These are phyloP conservation scores for Eristalis tenax DNA, from an alignment of 2,888 invertebrate species.

Conservation along the genomic window DNA sequence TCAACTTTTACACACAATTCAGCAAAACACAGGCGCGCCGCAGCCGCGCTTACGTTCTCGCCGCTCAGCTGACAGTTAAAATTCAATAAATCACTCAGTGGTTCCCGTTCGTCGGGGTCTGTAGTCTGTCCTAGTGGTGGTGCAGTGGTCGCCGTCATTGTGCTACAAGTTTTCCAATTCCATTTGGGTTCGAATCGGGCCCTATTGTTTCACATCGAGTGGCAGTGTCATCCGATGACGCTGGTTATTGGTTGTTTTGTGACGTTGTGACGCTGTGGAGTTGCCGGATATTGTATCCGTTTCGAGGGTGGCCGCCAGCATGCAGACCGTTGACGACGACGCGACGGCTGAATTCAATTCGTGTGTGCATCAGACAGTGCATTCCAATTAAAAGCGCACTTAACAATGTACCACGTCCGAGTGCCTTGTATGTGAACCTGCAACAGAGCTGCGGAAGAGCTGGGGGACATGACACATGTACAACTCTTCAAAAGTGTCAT, in stretches of 20 bases:
- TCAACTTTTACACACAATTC: constrained; percentile 9
- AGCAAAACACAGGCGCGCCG: neutral
- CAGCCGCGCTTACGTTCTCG: neutral
- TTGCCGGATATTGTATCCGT: constrained; percentile 67
- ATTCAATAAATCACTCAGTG: constrained; percentile 70
- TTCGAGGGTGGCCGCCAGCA: neutral
- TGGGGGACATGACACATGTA: constrained; percentile 63
- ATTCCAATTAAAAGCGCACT: constrained; percentile 71
- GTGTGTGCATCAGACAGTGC: constrained; percentile 69
- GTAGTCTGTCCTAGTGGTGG: neutral
- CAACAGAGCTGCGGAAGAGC: constrained; percentile 19
- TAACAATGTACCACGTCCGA: constrained; percentile 65
- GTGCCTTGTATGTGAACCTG: constrained; percentile 25
- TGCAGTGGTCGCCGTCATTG: constrained; percentile 30
- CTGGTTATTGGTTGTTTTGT: constrained; percentile 58
- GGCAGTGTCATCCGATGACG: constrained; percentile 48
- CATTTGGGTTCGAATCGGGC: constrained; percentile 51
- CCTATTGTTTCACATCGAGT: constrained; percentile 58
- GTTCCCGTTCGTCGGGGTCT: constrained; percentile 3
- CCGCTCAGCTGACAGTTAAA: constrained; percentile 60
- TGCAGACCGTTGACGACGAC: neutral
- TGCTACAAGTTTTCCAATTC: constrained; percentile 67
- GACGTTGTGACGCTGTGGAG: constrained; percentile 4
- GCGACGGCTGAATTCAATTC: constrained; percentile 51
- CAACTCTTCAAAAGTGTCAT: constrained; percentile 70